Conservation (phyloP, 2,113 vertebrate genomes). For the Xiphorhynchus elegans region DNA sequence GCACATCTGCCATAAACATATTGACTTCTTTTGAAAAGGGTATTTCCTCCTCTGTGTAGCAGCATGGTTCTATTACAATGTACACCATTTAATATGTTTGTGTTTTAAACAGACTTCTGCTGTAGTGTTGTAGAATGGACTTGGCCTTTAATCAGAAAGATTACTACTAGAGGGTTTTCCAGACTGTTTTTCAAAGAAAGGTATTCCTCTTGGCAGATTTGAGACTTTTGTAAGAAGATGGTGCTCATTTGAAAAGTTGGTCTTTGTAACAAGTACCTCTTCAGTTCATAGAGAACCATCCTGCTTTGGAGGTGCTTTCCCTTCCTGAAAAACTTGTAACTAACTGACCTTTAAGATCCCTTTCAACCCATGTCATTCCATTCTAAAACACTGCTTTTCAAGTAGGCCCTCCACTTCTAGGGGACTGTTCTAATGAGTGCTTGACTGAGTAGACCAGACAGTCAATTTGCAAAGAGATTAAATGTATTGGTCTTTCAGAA, state of each 20-base stretch:
- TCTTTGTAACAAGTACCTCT: neutral
- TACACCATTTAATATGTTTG: neutral
- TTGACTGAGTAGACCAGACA: neutral
- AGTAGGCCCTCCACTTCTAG: neutral
- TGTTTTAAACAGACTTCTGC: neutral
- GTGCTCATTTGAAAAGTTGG: neutral
- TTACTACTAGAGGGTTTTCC: neutral
- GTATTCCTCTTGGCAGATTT: neutral
- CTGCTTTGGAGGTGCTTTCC: neutral
- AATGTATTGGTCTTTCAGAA: neutral
- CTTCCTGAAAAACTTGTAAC: neutral
- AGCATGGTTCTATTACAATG: neutral
- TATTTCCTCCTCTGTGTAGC: neutral
- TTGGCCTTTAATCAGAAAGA: neutral
- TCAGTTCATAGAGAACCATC: neutral
- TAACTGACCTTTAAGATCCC: neutral
- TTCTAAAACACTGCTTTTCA: neutral
- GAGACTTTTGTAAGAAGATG: neutral
- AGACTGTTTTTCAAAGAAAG: neutral
- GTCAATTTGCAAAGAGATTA: neutral
- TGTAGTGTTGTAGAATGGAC: neutral
- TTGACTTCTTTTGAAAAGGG: neutral
- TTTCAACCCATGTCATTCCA: neutral
- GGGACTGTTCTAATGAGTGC: neutral
- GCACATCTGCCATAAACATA: neutral